These are phyloP conservation scores for Mesorhabditis sp. DNA, from an alignment of 2,888 invertebrate genomes.

Conservation along the genomic window DNA sequence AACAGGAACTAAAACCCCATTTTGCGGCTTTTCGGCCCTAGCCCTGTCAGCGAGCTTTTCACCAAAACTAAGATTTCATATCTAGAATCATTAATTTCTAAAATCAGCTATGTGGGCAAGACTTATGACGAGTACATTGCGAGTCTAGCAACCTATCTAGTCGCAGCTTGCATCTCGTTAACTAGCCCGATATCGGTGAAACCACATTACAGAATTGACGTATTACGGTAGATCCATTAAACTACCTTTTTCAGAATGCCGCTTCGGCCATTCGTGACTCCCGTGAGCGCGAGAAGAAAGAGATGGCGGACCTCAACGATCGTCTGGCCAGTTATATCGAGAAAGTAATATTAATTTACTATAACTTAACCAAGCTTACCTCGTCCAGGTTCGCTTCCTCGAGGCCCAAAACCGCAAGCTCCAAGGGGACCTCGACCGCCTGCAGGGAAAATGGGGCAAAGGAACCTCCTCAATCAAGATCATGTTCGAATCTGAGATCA, in stretches of 20 bases:
- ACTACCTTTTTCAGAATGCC: constrained; percentile 40
- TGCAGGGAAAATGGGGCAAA: constrained; percentile 55
- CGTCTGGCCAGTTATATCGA: constrained; percentile 64
- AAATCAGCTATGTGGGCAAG: no score
- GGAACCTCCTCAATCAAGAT: constrained; percentile 46
- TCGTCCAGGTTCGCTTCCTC: constrained; percentile 57
- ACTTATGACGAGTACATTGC: no score
- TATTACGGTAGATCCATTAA: no score
- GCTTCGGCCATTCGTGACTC: constrained; percentile 58
- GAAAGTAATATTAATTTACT: constrained; percentile 48
- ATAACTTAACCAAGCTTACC: neutral
- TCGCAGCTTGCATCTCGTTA: no score
- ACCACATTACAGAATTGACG: no score
- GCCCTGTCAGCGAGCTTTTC: no score
- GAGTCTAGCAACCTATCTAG: no score
- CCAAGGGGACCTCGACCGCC: constrained; percentile 52
- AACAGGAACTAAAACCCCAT: no score
- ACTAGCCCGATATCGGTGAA: no score
- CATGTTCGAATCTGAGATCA: constrained; percentile 44
- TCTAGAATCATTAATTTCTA: no score
- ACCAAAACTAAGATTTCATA: no score
- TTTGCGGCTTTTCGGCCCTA: no score
- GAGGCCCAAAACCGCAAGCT: constrained; percentile 59
- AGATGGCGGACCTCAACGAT: constrained; percentile 63
- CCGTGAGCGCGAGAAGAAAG: constrained; percentile 62